Conservation (phyloP, 1,140 invertebrate species). For the Camponotus vicinus region DNA sequence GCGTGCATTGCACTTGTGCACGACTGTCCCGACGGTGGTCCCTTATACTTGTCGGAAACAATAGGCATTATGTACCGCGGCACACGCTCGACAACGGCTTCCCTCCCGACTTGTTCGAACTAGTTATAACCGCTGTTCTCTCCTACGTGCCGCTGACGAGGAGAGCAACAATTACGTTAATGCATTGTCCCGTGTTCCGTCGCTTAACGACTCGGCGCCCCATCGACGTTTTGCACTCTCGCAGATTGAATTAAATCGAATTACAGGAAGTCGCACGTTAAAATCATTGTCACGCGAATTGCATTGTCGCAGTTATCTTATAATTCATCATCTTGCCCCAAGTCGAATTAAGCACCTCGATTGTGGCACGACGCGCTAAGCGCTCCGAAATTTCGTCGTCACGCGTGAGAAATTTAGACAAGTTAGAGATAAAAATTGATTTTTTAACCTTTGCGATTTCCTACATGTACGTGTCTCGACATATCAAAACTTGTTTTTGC, state of each 20-base stretch:
- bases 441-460: background rate
- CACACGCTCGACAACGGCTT: conserved; percentile 71
- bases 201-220: conserved; percentile 66
- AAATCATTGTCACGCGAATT: conserved; percentile 53
- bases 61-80: conserved; percentile 73
- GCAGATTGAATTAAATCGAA: conserved; percentile 63
- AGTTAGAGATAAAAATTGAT: background rate
- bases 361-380: background rate
- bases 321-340: conserved; percentile 39
- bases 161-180: conserved; percentile 76
- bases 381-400: background rate
- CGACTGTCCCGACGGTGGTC: conserved; percentile 66
- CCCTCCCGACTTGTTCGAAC: conserved; percentile 71
- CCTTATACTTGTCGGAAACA: conserved; percentile 72
- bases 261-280: conserved; percentile 60
- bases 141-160: conserved; percentile 70
- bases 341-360: conserved; percentile 34
- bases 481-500: background rate
- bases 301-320: conserved; percentile 55
- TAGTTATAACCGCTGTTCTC: conserved; percentile 72
- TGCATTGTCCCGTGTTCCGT: conserved; percentile 73
- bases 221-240: conserved; percentile 64
- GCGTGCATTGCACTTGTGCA: conserved; percentile 68
- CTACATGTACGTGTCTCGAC: background rate
- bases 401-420: background rate